Evolutionary conservation across 2,888 invertebrate genomes (phyloP), one percentile per base, ranked within the genome.

Genomic region (Ypsolopha scabrella): DNA sequence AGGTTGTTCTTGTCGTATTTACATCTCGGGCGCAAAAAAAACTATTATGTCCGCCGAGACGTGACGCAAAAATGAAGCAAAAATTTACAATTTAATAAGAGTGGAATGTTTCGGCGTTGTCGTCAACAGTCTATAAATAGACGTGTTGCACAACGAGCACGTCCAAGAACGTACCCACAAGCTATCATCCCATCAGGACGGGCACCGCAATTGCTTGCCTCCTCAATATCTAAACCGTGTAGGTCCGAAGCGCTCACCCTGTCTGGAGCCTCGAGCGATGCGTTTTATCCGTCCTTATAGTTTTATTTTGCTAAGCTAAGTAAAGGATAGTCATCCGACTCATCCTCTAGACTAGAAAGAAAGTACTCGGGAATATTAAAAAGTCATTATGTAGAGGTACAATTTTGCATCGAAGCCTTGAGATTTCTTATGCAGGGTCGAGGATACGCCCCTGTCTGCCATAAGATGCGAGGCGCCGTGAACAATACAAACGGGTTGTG

Each of bases 61-160:
- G 34, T 34, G n/a, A 46, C 46, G 46, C 11, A 46, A 58, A 59
- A 62, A 61, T 58, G 55, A 53, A 51, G 56, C 57, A 56, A 67
- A 24, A 72, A 70, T 69, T 68, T 63, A 63, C 67, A 67, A 71
- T 67, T 66, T 68, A 72, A 68, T 46, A 11, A 51, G 10, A 34
- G 33, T 70, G 69, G 68, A 70, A 80, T 79, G 70, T 72, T 75
- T 75, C 57, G 66, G 64, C 61, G 65, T 68, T 75, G 72, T 68
- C 72, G 75, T 80, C 75, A 73, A 62, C 60, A 43, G 51, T 68
- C 80, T 80, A 81, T 76, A 82, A 75, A 80, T 82, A 81, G 73
- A 47, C 55, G 36, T 34, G 58, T 65, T 67, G 69, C 67, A 65
- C 70, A 70, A 70, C 72, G 61, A 65, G 68, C 64, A 64, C 65